Percentiles rank a stretch among this genome's conserved stretches.
phyloP scores from a whole-genome alignment of 2,113 vertebrate species.

The Pteronura brasiliensis region DNA sequence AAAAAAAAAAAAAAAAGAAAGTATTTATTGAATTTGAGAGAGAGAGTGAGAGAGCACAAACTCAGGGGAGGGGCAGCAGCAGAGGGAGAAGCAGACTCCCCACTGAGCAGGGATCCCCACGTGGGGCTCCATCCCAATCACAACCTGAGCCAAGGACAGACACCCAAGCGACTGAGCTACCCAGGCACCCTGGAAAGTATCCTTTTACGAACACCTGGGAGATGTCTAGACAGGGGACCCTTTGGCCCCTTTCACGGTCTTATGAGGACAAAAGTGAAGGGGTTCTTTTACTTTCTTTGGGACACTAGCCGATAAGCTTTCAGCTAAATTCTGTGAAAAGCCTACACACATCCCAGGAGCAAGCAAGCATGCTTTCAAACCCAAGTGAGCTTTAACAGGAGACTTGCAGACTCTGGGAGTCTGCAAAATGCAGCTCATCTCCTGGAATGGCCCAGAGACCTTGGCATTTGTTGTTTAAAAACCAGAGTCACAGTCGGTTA shows the following conservation, averaged over 20 bases:
- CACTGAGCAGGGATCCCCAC: too few relatives aligned
- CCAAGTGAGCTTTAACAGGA: not conserved
- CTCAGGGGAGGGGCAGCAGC: not conserved
- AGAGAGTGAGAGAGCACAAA: not conserved
- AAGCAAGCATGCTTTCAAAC: not conserved
- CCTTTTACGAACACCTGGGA: not conserved
- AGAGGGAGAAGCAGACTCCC: too few relatives aligned
- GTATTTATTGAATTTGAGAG: not conserved
- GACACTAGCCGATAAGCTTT: not conserved
- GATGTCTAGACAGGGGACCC: rapidly evolving
- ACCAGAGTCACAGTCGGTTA: constrained; percentile 27
- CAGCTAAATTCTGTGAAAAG: not conserved
- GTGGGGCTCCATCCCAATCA: too few relatives aligned
- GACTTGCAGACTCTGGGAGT: not conserved
- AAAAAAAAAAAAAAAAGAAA: too few relatives aligned
- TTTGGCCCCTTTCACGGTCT: not conserved
- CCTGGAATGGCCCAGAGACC: not conserved
- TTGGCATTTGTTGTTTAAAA: constrained; percentile 36
- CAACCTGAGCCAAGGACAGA: too few relatives aligned
- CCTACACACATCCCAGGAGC: not conserved
- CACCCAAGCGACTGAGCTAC: too few relatives aligned
- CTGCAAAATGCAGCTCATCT: not conserved
- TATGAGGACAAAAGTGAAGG: not conserved
- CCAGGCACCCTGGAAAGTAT: not conserved
- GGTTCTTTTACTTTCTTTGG: not conserved